Conservation (phyloP, 2,113 vertebrate genomes). For the Gyps fulvus region DNA sequence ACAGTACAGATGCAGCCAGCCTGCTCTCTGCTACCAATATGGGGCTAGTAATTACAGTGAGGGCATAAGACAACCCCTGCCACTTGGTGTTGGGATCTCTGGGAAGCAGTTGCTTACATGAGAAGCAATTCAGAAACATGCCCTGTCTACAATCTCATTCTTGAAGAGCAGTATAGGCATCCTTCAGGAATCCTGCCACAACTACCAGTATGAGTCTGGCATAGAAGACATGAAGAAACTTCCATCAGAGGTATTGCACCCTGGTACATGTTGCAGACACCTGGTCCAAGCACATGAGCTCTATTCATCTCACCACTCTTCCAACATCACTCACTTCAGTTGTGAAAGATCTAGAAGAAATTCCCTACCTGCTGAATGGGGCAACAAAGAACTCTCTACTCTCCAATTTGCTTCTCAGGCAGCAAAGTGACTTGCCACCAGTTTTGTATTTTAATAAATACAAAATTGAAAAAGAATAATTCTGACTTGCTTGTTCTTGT, state of each 20-base stretch:
- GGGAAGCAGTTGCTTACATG: not conserved
- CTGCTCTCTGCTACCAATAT: not conserved
- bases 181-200: not conserved
- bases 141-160: not conserved
- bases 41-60: not conserved
- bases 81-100: not conserved
- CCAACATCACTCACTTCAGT: not conserved
- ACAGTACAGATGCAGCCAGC: not conserved
- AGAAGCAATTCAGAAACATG: not conserved
- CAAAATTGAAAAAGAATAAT: not conserved
- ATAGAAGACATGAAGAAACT: not conserved
- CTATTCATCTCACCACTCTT: not conserved
- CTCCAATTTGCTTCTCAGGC: not conserved
- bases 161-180: not conserved
- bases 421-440: not conserved
- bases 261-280: rapidly evolving
- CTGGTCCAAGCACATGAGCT: not conserved
- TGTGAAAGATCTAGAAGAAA: not conserved
- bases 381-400: not conserved
- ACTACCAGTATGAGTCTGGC: not conserved
- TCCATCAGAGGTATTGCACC: not conserved
- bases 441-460: not conserved
- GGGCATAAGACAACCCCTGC: not conserved
- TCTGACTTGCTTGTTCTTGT: not conserved
- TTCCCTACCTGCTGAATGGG: not conserved